Conservation (phyloP, 2,797 vertebrate species). For the Pyrocephalus nanus region DNA sequence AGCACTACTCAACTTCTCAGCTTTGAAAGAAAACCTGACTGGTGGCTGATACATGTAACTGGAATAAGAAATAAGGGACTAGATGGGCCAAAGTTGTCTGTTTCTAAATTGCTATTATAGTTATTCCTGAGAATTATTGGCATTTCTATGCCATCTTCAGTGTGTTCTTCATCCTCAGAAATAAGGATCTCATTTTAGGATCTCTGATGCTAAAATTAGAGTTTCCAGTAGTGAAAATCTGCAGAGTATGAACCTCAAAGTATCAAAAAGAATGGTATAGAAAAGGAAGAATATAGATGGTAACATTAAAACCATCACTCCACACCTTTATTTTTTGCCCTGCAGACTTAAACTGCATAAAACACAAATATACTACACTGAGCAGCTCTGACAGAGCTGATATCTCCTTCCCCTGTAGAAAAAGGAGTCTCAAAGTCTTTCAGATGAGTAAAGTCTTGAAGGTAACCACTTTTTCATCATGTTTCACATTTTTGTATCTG, state of each 20-base stretch:
- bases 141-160: not conserved
- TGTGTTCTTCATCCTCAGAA: not conserved
- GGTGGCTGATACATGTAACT: not conserved
- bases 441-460: slow-evolving; percentile 19
- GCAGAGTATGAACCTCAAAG: not conserved
- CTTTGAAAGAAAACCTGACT: not conserved
- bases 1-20: not conserved
- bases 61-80: not conserved
- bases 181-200: not conserved
- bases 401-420: not conserved
- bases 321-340: not conserved
- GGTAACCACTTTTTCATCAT: slow-evolving; percentile 17
- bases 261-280: not conserved
- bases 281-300: not conserved
- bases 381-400: not conserved
- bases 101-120: not conserved
- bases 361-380: not conserved
- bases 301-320: not conserved
- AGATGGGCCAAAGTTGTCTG: not conserved
- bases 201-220: not conserved
- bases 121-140: not conserved
- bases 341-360: not conserved
- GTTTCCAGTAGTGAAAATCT: not conserved
- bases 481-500: slow-evolving; percentile 8
- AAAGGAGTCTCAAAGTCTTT: not conserved